Evolutionary conservation across 2,797 vertebrate genomes (phyloP).

Genomic region (Hoplostethus atlanticus): DNA sequence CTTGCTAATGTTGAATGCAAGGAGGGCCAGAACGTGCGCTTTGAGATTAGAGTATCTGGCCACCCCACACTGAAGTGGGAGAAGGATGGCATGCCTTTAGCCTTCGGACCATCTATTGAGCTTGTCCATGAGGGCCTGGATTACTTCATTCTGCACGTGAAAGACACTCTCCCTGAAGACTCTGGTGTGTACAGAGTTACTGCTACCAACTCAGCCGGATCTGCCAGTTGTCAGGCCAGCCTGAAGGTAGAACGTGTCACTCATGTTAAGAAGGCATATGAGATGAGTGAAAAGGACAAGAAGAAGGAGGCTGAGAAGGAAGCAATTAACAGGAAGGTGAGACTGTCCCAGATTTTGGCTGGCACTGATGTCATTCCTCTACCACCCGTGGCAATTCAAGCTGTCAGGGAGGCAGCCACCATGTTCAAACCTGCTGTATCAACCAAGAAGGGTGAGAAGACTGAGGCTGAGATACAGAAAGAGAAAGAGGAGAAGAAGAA

Average conservation of each 20-base stretch:
- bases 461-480: slow-evolving; percentile 90
- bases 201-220: slow-evolving; percentile 97
- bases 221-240: slow-evolving; percentile 96
- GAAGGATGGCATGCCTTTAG: slow-evolving; percentile 93
- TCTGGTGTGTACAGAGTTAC: slow-evolving; percentile 97
- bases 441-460: slow-evolving; percentile 92
- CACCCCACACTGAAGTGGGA: slow-evolving; percentile 95
- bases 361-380: slow-evolving; percentile 90
- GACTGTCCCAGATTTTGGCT: slow-evolving; percentile 94
- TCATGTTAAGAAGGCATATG: slow-evolving; percentile 92
- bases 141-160: slow-evolving; percentile 95
- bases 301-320: slow-evolving; percentile 81
- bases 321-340: slow-evolving; percentile 93
- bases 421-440: slow-evolving; percentile 95
- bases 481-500: slow-evolving; percentile 91
- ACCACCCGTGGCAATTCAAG: slow-evolving; percentile 92
- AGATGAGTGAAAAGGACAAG: slow-evolving; percentile 87
- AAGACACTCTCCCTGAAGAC: slow-evolving; percentile 94
- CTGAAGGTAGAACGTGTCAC: slow-evolving; percentile 92
- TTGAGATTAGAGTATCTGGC: slow-evolving; percentile 97
- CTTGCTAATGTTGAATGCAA: slow-evolving; percentile 95
- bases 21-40: slow-evolving; percentile 94
- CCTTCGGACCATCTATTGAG: slow-evolving; percentile 94
- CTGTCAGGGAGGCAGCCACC: slow-evolving; percentile 93
- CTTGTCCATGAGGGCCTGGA: slow-evolving; percentile 97